Percentiles rank a stretch among this genome's conserved stretches.
phyloP scores from a whole-genome alignment of 2,888 invertebrate species.

The Shargacucullia verbasci region DNA sequence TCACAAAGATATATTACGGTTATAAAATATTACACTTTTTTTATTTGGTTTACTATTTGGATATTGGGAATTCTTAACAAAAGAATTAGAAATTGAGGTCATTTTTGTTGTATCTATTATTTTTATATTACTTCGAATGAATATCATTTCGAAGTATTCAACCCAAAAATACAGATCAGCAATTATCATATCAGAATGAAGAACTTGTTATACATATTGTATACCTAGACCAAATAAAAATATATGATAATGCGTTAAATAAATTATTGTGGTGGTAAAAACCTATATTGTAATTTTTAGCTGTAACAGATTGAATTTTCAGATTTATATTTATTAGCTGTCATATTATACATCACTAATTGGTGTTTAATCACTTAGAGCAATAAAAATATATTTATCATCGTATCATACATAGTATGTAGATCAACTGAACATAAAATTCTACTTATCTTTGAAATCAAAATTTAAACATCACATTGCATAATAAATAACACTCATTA shows the following conservation, averaged over 20 bases:
- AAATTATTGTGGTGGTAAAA: conserved; percentile 33
- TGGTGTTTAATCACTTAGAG: conserved; percentile 40
- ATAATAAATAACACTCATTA: conserved; percentile 51
- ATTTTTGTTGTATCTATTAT: no score
- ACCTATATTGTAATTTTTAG: conserved; percentile 22
- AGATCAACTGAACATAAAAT: conserved; percentile 44
- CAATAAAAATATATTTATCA: conserved; percentile 39
- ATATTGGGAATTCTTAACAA: neutral
- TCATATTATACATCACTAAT: conserved; percentile 50
- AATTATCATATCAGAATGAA: no score
- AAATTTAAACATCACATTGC: conserved; percentile 38
- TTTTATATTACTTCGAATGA: no score
- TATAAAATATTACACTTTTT: conserved; percentile 1
- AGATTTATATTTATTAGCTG: conserved; percentile 47
- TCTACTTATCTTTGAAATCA: conserved; percentile 47
- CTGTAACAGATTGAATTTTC: conserved; percentile 18
- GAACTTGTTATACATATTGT: no score
- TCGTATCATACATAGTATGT: conserved; percentile 25
- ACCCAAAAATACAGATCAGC: no score
- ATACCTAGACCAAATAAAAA: no score
- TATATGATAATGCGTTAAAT: conserved; percentile 4
- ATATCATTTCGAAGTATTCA: no score
- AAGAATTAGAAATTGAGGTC: no score
- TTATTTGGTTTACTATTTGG: conserved; percentile 11
- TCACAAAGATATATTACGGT: conserved; percentile 22